Percentiles rank a stretch among this genome's conserved stretches.
Evolutionary conservation across 2,113 vertebrate genomes (phyloP).

Genomic region (Sinocyclocheilus anshuiensis): DNA sequence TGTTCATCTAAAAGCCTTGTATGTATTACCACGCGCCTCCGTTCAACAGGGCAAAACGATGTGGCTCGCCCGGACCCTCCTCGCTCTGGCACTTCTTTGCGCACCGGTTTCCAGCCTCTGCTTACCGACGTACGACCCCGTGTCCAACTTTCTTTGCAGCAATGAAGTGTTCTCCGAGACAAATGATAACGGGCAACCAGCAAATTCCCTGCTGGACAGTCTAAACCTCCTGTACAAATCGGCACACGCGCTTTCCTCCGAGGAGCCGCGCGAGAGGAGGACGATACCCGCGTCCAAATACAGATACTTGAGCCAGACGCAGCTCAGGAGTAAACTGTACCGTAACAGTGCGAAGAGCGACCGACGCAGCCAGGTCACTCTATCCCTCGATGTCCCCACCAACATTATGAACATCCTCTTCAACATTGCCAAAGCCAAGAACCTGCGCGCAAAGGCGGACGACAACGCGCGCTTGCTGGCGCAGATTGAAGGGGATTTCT

Average conservation of each 20-base stretch:
- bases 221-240: constrained; percentile 69
- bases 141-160: constrained; percentile 78
- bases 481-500: no score
- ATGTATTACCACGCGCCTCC: neutral
- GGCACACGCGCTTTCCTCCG: constrained; percentile 61
- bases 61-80: constrained; percentile 76
- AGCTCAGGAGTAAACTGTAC: constrained; percentile 76
- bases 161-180: constrained; percentile 64
- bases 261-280: constrained; percentile 75
- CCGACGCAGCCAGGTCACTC: constrained; percentile 84
- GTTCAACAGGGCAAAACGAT: constrained; percentile 74
- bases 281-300: constrained; percentile 74
- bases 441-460: constrained; percentile 86
- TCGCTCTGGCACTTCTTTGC: constrained; percentile 81
- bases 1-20: neutral
- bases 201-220: constrained; percentile 65
- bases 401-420: constrained; percentile 98
- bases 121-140: constrained; percentile 67
- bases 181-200: constrained; percentile 52
- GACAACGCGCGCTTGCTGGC: no score
- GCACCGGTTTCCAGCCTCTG: constrained; percentile 70
- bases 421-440: constrained; percentile 93
- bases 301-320: constrained; percentile 76
- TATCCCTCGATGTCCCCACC: constrained; percentile 95
- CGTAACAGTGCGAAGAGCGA: constrained; percentile 82